A percentile compares a stretch with the other conserved stretches of the same genome.
These are phyloP conservation scores for Hipposideros armiger DNA, from an alignment of 2,113 vertebrate species.

Conservation along the genomic window DNA sequence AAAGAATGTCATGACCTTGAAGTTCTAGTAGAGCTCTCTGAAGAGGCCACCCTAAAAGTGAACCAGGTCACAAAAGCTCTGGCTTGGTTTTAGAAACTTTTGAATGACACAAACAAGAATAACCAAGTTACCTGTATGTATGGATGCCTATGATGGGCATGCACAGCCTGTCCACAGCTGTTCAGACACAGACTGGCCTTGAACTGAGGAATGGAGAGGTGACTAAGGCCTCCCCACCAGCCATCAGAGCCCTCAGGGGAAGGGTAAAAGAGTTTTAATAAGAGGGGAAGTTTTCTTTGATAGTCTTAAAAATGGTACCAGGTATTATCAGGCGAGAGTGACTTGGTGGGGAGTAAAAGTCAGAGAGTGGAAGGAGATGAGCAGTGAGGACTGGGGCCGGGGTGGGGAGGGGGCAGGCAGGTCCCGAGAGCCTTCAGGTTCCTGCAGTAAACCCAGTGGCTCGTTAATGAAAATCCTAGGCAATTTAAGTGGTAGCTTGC, in stretches of 20 bases:
- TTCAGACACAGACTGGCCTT: not conserved
- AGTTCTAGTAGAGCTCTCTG: not conserved
- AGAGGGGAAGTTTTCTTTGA: not conserved
- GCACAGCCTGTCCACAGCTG: not conserved
- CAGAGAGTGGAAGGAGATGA: accelerated
- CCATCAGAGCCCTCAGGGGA: not conserved
- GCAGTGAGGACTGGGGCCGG: accelerated
- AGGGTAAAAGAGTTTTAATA: not conserved
- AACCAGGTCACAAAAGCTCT: not conserved
- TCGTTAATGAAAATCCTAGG: not conserved
- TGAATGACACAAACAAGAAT: not conserved
- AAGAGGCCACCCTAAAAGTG: not conserved
- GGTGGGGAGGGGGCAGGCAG: no score
- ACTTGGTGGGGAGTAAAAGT: not conserved
- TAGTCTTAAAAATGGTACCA: not conserved
- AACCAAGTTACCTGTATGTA: not conserved
- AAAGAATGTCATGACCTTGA: not conserved
- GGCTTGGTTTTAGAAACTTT: not conserved
- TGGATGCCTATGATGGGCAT: not conserved
- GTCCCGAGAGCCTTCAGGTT: not conserved
- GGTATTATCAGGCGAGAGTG: not conserved
- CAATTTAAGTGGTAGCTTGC: not conserved
- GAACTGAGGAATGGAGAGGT: not conserved
- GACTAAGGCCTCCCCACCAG: not conserved
- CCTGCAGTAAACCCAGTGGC: not conserved